Conservation (phyloP, 2,888 invertebrate species). For the Temnothorax ravouxi region DNA sequence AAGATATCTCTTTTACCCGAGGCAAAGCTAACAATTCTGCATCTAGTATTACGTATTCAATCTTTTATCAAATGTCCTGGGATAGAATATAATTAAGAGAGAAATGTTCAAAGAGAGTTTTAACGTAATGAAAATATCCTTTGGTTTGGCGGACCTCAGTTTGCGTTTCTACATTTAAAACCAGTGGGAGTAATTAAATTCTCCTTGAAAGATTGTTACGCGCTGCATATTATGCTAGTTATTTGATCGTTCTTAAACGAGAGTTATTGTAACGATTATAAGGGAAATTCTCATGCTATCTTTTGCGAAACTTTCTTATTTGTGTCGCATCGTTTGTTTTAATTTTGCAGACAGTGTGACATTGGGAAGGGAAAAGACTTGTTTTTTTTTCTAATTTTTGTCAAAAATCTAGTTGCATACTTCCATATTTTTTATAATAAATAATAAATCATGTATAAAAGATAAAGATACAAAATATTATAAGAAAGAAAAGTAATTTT, state of each 20-base stretch:
- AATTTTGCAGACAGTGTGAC: conserved; percentile 28
- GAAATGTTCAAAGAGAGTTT: conserved; percentile 46
- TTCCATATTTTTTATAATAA: background rate
- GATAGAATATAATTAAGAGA: conserved; percentile 39
- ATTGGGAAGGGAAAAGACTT: background rate
- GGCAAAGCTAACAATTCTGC: conserved; percentile 13
- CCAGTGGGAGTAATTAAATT: conserved; percentile 52
- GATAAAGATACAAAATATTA: background rate
- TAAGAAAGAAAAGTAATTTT: background rate
- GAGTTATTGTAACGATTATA: conserved; percentile 44
- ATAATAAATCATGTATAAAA: background rate
- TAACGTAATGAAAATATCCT: conserved; percentile 47
- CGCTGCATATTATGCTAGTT: conserved; percentile 45
- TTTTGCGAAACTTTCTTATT: conserved; percentile 32
- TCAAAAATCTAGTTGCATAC: background rate
- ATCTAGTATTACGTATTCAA: background rate
- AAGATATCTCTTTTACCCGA: background rate
- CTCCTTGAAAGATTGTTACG: conserved; percentile 40
- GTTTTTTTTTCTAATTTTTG: background rate
- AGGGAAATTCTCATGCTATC: conserved; percentile 37
- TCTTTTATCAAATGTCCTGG: conserved; percentile 26
- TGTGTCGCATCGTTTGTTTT: conserved; percentile 19
- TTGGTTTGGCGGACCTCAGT: conserved; percentile 37
- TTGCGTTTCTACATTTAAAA: conserved; percentile 41
- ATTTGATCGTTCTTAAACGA: conserved; percentile 48